Evolutionary conservation across 1,140 invertebrate species (phyloP), one percentile per base, ranked within the genome.

Genomic region (Brachionus sp.): DNA sequence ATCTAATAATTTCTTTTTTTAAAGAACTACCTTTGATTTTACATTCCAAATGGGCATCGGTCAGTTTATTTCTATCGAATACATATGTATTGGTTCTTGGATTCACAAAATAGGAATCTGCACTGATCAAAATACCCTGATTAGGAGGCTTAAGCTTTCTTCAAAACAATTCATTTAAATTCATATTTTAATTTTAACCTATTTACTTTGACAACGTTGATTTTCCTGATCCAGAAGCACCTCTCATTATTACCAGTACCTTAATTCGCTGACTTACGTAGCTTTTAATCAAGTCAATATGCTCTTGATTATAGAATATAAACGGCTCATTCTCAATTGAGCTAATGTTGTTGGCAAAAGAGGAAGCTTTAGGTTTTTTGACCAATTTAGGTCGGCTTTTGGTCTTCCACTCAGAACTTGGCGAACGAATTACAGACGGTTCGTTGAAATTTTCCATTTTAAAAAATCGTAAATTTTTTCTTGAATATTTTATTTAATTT

Each of bases 221-320:
- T 82, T 82, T 82, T 16, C 80, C 80, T 19, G 80, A 82, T 37
- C 80, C 80, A 42, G 62, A 50, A 46, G 46, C 29, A 9, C 80
- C 80, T 68, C 80, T 66, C 35, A 82, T 29, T 66, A 82, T 68
- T 50, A 82, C 57, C 23, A 82, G 35, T n/a, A 33, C 25, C 29
- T 82, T 66, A 5, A 50, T 66, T n/a, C 46, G 13, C 4, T 78
- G 53, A 62, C 16, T 57, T 1, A 78, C 2, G 16, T 57, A 12
- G 7, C 19, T 35, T 19, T 78, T 57, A 35, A 78, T 37, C 16
- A 57, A 23, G 57, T 62, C 19, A 33, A 78, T 35, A 37, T 57
- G 25, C 1, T 35, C 19, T 62, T 62, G 13, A 16, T 78, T 78
- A 44, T 57, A 78, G 9, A 35, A 12, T 37, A 25, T 57, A 13